phyloP scores from a whole-genome alignment of 2,113 vertebrate species.

The Pollimyrus isidori region DNA sequence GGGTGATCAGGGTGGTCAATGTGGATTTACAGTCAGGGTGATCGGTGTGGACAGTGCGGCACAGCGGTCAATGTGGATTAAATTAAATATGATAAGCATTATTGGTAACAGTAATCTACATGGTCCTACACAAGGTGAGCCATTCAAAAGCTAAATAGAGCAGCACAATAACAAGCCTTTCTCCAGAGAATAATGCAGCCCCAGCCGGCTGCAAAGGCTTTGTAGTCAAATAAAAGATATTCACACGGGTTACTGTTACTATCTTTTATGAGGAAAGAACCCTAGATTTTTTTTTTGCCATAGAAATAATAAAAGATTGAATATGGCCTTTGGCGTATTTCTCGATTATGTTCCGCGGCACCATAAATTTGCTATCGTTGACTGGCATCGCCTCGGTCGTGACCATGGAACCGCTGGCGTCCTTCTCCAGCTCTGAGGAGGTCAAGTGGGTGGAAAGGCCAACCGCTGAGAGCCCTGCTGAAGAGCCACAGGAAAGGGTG shows the following conservation, averaged over 20 bases:
- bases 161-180: not conserved
- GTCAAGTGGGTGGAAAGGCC: not conserved
- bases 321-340: not conserved
- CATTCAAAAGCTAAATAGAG: not conserved
- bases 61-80: not conserved
- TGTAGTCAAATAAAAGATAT: not conserved
- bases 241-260: not conserved
- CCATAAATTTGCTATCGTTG: not conserved
- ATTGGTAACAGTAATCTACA: not conserved
- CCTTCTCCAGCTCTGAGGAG: not conserved
- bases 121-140: not conserved
- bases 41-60: not conserved
- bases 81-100: not conserved
- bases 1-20: too few species aligned
- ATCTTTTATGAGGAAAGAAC: not conserved
- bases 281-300: not conserved
- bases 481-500: not conserved
- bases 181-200: not conserved
- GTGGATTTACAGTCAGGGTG: not conserved
- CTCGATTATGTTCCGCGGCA: not conserved
- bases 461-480: not conserved
- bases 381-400: not conserved
- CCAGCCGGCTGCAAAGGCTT: not conserved
- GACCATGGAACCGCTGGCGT: not conserved
- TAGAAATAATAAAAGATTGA: constrained; percentile 10